Conservation (phyloP, 2,888 invertebrate genomes). For the Therioaphis trifolii region DNA sequence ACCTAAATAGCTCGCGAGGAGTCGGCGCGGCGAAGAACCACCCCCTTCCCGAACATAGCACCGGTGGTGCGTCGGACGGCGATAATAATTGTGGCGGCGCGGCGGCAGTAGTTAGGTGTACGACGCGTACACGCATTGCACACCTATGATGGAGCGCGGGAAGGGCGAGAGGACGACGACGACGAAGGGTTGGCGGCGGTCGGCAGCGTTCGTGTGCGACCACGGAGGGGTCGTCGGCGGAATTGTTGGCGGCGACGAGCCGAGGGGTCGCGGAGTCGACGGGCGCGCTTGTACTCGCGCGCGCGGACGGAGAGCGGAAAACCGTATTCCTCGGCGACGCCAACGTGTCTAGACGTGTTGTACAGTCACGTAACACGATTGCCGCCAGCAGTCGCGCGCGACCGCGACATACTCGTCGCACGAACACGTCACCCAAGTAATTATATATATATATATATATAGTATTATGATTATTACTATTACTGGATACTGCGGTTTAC, state of each 20-base stretch:
- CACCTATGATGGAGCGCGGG: not conserved
- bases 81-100: not conserved
- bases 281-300: not conserved
- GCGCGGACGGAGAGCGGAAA: not conserved
- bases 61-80: not conserved
- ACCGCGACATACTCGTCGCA: not conserved
- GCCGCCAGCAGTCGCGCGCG: slow-evolving; percentile 43
- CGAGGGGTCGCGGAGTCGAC: too few species aligned
- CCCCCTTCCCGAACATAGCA: not conserved
- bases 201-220: not conserved
- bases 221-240: not conserved
- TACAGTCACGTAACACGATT: slow-evolving; percentile 56
- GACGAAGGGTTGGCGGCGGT: not conserved
- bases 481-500: too few species aligned
- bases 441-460: slow-evolving; percentile 9
- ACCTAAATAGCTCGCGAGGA: not conserved
- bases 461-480: not conserved
- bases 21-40: not conserved
- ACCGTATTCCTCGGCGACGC: slow-evolving; percentile 40
- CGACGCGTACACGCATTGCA: not conserved
- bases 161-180: too few species aligned
- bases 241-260: not conserved
- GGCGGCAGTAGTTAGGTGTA: not conserved
- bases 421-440: slow-evolving; percentile 27
- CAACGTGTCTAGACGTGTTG: slow-evolving; percentile 54